Conservation (phyloP, 2,888 invertebrate genomes). For the Andricus curvator region DNA sequence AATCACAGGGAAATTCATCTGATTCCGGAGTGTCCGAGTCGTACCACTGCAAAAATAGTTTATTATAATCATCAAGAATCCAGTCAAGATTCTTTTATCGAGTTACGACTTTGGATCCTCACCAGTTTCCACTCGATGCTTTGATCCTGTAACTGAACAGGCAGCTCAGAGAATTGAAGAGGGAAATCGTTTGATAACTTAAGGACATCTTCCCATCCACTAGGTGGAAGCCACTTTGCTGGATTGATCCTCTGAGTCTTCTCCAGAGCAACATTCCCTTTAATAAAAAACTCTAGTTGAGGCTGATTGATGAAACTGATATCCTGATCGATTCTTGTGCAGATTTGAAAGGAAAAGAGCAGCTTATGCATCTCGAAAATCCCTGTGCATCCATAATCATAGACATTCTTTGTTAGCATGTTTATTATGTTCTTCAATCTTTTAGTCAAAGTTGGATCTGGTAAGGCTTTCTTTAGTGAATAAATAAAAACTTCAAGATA, state of each 20-base stretch:
- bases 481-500: slow-evolving; percentile 92
- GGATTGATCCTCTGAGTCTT: slow-evolving; percentile 85
- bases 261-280: slow-evolving; percentile 89
- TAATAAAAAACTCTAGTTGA: slow-evolving; percentile 94
- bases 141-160: slow-evolving; percentile 81
- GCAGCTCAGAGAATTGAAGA: slow-evolving; percentile 83
- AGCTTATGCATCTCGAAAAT: slow-evolving; percentile 95
- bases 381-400: slow-evolving; percentile 94
- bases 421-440: slow-evolving; percentile 90
- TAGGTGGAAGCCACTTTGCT: slow-evolving; percentile 85
- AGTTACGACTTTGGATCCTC: slow-evolving; percentile 55
- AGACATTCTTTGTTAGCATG: slow-evolving; percentile 92
- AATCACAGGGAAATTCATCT: slow-evolving; percentile 84
- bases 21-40: slow-evolving; percentile 91
- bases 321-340: slow-evolving; percentile 89
- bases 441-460: slow-evolving; percentile 87
- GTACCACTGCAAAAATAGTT: slow-evolving; percentile 84
- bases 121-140: slow-evolving; percentile 85
- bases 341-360: slow-evolving; percentile 94
- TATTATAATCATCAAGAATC: slow-evolving; percentile 6
- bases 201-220: slow-evolving; percentile 92
- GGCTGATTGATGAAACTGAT: slow-evolving; percentile 82
- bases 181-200: slow-evolving; percentile 86
- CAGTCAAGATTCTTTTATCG: neutral
- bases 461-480: slow-evolving; percentile 90